A percentile compares a stretch with the other conserved stretches of the same genome.
phyloP scores from a whole-genome alignment of 2,113 vertebrate genomes.

The Lutjanus erythropterus region DNA sequence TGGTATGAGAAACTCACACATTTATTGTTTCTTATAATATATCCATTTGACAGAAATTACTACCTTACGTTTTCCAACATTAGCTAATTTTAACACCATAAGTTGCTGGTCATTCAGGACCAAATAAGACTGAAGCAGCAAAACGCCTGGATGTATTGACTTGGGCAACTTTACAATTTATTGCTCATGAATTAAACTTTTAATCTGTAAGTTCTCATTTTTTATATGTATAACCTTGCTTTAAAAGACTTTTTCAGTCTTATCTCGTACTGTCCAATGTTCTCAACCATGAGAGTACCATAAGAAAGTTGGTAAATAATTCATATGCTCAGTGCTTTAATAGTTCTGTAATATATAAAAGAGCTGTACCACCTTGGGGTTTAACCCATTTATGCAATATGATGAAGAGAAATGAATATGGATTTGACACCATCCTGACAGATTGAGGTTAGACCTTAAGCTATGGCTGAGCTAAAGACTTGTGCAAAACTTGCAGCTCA shows the following conservation, averaged over 20 bases:
- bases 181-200: not conserved
- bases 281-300: not conserved
- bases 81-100: not conserved
- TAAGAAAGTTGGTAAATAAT: slow-evolving; percentile 59
- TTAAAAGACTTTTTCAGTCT: slow-evolving; percentile 6
- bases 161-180: not conserved
- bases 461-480: slow-evolving; percentile 30
- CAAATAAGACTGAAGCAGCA: not conserved
- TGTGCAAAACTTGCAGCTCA: slow-evolving; percentile 36
- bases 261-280: slow-evolving; percentile 3
- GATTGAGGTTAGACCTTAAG: slow-evolving; percentile 62
- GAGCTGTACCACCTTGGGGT: slow-evolving; percentile 34
- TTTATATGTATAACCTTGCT: not conserved
- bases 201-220: not conserved
- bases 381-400: slow-evolving; percentile 39
- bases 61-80: not conserved
- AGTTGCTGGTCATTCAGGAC: not conserved
- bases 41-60: not conserved
- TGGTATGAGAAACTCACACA: too few relatives aligned
- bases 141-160: not conserved
- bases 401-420: slow-evolving; percentile 46
- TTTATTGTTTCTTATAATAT: too few relatives aligned
- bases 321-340: slow-evolving; percentile 51
- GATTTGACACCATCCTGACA: slow-evolving; percentile 62
- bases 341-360: slow-evolving; percentile 52